Conservation (phyloP, 2,113 vertebrate genomes). For the Psammodynastes pulverulentus region DNA sequence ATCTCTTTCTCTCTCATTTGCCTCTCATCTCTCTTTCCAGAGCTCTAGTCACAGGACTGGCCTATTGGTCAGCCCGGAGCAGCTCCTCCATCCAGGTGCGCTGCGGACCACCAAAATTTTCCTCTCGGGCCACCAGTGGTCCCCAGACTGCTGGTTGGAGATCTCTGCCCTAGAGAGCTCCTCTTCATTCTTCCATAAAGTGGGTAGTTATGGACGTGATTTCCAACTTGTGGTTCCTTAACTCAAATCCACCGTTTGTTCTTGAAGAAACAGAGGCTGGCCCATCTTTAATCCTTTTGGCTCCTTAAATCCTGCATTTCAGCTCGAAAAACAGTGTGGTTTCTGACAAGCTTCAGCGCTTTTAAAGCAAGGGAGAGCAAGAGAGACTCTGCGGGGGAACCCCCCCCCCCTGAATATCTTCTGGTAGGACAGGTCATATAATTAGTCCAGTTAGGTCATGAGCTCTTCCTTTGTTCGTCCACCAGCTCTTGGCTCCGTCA, state of each 20-base stretch:
- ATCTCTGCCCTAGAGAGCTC: not conserved
- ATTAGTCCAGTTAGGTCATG: constrained; percentile 76
- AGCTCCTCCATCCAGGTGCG: no score
- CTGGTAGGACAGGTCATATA: constrained; percentile 65
- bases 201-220: not conserved
- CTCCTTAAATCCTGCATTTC: constrained; percentile 3
- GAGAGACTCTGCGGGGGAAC: constrained; percentile 71
- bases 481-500: not conserved
- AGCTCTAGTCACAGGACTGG: no score
- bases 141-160: no score
- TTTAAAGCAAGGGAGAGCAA: constrained; percentile 70
- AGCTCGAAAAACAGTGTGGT: constrained; percentile 60
- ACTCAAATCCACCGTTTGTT: not conserved
- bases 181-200: not conserved
- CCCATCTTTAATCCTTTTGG: not conserved
- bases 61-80: no score
- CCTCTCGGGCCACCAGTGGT: no score
- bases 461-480: constrained; percentile 68
- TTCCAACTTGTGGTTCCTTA: not conserved
- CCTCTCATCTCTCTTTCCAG: no score
- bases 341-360: constrained; percentile 71
- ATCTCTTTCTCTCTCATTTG: no score
- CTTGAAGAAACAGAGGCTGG: not conserved
- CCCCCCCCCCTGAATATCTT: constrained; percentile 67
- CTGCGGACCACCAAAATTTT: no score